A percentile compares a stretch with the other conserved stretches of the same genome.
Conservation (phyloP, 2,113 vertebrate genomes). For the Colinus virginianus region DNA sequence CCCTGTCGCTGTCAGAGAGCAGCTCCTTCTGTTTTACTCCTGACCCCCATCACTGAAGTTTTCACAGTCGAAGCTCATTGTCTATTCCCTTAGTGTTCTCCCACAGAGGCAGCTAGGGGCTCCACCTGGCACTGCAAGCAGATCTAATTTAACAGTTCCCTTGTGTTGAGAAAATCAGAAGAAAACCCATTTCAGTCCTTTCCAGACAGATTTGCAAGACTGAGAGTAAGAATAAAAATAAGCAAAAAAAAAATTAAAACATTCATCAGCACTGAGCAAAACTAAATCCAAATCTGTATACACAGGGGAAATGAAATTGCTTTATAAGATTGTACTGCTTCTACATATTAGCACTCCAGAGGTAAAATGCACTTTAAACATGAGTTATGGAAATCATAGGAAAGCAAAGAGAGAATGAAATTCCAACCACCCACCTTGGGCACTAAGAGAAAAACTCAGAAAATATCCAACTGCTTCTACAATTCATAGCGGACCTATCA, state of each 20-base stretch:
- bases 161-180: background rate
- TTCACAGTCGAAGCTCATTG: background rate
- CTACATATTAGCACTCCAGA: background rate
- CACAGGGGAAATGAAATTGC: background rate
- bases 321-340: background rate
- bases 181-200: background rate
- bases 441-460: background rate
- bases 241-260: background rate
- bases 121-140: background rate
- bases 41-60: background rate
- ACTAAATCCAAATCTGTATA: background rate
- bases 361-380: background rate
- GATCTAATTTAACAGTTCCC: background rate
- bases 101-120: background rate
- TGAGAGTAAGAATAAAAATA: background rate
- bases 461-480: background rate
- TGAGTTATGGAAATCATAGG: background rate
- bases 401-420: background rate
- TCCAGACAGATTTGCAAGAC: background rate
- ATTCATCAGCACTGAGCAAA: background rate
- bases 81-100: background rate
- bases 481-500: background rate
- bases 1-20: background rate
- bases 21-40: background rate
- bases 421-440: background rate